phyloP scores from a whole-genome alignment of 1,140 invertebrate genomes.

The Bombyx mandarina region DNA sequence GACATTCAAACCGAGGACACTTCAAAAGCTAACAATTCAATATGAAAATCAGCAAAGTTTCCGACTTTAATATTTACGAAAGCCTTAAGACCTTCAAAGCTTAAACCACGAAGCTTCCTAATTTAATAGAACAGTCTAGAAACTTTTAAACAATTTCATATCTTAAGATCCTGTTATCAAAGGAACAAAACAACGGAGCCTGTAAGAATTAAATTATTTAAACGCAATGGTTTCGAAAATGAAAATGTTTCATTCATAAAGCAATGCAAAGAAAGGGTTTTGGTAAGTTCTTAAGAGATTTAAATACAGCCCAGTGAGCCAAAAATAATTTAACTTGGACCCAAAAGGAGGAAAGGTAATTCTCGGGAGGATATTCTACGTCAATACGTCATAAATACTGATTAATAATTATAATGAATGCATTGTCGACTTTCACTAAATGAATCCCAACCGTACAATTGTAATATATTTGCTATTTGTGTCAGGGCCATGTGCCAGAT shows the following conservation, averaged over 20 bases:
- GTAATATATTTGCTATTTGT: no score
- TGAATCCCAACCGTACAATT: no score
- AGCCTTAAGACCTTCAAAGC: conserved; percentile 1
- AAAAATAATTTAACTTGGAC: background rate
- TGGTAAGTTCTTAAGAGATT: conserved; percentile 5
- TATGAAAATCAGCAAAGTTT: no score
- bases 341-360: no score
- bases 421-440: no score
- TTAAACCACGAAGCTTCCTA: background rate
- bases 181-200: conserved; percentile 1
- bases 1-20: no score
- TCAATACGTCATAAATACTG: background rate
- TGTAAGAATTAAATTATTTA: background rate
- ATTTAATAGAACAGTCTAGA: conserved; percentile 1
- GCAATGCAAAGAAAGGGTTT: background rate
- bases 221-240: background rate
- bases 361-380: background rate
- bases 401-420: no score
- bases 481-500: no score
- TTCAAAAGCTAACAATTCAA: no score
- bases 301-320: background rate
- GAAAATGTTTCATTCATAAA: conserved; percentile 4
- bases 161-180: background rate
- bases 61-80: background rate
- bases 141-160: conserved; percentile 2